Evolutionary conservation across 1,140 invertebrate species (phyloP).

Genomic region (Odontomachus brunneus): DNA sequence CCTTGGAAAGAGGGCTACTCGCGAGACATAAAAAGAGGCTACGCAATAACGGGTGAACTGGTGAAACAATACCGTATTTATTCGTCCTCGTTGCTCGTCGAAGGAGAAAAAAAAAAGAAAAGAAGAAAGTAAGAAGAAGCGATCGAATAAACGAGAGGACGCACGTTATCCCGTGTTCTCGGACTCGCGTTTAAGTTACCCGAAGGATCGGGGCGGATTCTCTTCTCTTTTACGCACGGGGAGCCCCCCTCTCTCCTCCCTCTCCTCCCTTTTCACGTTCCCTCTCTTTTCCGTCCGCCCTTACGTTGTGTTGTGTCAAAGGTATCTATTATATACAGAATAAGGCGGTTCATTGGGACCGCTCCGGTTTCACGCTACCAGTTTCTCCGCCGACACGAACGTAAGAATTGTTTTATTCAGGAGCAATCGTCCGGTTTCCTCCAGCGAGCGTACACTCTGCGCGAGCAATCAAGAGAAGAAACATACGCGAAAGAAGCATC

Average conservation of each 20-base stretch:
- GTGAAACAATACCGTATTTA: constrained; percentile 35
- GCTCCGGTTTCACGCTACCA: background rate
- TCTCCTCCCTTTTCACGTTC: background rate
- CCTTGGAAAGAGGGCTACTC: background rate
- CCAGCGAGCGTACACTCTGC: background rate
- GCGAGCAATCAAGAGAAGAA: constrained; percentile 16
- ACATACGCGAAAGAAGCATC: constrained; percentile 16
- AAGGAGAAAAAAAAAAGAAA: no score
- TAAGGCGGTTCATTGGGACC: constrained; percentile 22
- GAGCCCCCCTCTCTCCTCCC: no score
- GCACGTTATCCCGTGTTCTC: background rate
- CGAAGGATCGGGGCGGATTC: background rate
- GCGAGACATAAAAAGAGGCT: constrained; percentile 11
- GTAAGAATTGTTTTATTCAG: constrained; percentile 45
- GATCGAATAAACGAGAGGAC: constrained; percentile 1
- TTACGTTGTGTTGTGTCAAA: background rate
- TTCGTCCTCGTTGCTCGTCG: background rate
- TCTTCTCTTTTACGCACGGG: background rate
- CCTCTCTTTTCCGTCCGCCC: no score
- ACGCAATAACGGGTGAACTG: constrained; percentile 5
- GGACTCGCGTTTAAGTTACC: constrained; percentile 1
- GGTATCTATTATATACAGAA: constrained; percentile 40
- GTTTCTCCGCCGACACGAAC: constrained; percentile 1
- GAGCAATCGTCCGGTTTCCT: constrained; percentile 39
- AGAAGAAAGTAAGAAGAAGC: background rate